These are phyloP conservation scores for Hephaestus fuliginosus DNA, from an alignment of 2,797 vertebrate species.

Conservation along the genomic window DNA sequence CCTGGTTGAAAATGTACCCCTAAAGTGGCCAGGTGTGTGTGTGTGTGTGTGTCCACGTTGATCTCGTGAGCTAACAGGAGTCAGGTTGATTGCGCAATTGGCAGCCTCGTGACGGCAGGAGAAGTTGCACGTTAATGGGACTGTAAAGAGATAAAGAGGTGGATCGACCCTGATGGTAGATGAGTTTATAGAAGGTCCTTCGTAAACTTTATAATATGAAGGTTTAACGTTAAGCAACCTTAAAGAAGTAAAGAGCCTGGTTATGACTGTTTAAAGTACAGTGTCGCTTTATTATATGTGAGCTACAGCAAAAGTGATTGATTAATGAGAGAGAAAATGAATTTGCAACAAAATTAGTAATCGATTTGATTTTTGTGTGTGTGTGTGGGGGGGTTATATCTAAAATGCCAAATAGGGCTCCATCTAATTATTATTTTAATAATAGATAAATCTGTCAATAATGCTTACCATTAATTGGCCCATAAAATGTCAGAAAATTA, in stretches of 20 bases:
- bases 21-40: neutral
- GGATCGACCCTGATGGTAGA: neutral
- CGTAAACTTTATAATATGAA: neutral
- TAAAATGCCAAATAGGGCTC: no score
- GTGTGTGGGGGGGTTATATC: no score
- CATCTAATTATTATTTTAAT: no score
- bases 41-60: conserved; percentile 1
- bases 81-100: conserved; percentile 49
- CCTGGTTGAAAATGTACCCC: accelerated
- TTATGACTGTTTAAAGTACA: neutral
- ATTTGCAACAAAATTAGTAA: neutral
- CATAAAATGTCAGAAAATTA: no score
- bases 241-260: neutral
- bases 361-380: neutral
- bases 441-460: no score
- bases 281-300: neutral
- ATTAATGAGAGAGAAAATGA: neutral
- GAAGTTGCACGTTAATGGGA: neutral
- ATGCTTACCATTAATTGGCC: no score
- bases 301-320: neutral
- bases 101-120: neutral
- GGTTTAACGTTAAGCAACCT: neutral
- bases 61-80: conserved; percentile 30
- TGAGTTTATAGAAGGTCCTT: neutral
- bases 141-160: neutral